Percentiles rank a stretch among this genome's conserved stretches.
These are phyloP conservation scores for Spea multiplicata DNA, from an alignment of 2,113 vertebrate species.

Conservation along the genomic window DNA sequence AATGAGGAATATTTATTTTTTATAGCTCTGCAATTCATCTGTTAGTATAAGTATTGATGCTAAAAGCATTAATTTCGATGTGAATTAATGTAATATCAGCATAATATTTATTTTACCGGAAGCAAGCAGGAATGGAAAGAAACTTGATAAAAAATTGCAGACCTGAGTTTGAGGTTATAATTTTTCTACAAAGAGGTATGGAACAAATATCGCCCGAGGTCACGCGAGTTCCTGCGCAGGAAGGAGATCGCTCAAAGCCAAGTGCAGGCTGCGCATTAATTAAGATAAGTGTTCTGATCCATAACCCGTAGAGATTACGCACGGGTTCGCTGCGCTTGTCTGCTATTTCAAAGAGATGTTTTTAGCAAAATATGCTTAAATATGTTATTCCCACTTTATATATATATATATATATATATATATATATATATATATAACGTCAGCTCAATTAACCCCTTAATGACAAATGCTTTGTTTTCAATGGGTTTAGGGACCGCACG, in stretches of 20 bases:
- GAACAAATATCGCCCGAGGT: conserved; percentile 33
- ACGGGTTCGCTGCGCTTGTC: not conserved
- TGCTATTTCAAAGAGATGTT: not conserved
- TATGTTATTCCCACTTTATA: not conserved
- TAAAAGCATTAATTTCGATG: conserved; percentile 23
- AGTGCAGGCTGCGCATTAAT: conserved; percentile 24
- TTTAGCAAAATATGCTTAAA: not conserved
- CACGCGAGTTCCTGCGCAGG: conserved; percentile 22
- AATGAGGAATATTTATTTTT: not conserved
- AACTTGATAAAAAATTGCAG: conserved; percentile 28
- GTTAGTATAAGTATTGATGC: conserved; percentile 18
- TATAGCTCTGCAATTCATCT: conserved; percentile 30
- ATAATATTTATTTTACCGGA: conserved; percentile 38
- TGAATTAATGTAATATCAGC: conserved; percentile 39
- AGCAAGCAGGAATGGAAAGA: conserved; percentile 25
- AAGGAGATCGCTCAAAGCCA: conserved; percentile 9
- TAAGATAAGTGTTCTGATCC: conserved; percentile 35
- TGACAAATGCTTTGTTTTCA: too few species aligned
- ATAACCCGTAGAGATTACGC: conserved; percentile 27
- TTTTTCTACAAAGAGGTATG: conserved; percentile 21
- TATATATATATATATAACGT: not conserved
- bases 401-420: too few species aligned
- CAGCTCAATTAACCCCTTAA: too few species aligned
- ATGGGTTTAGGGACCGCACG: too few species aligned
- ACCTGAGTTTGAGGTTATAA: conserved; percentile 26